A percentile compares a stretch with the other conserved stretches of the same genome.
These are phyloP conservation scores for Euphonia xanthogaster DNA, from an alignment of 2,797 vertebrate genomes.

Conservation along the genomic window DNA sequence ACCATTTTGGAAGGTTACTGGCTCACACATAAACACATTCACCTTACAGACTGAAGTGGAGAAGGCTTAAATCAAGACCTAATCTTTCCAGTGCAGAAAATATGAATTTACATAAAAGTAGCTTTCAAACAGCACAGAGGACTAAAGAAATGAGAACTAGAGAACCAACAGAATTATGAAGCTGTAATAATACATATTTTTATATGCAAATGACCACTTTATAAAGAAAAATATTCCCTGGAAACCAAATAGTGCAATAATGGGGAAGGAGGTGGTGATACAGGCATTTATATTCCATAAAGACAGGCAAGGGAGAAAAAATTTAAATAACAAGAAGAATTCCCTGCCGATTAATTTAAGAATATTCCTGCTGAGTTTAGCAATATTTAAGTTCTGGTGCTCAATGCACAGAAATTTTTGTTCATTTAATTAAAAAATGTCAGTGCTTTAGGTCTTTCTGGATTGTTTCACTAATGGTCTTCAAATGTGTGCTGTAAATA, in stretches of 20 bases:
- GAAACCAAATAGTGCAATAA: neutral
- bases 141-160: neutral
- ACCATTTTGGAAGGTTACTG: neutral
- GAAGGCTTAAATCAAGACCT: conserved; percentile 5
- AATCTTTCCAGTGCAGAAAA: conserved; percentile 32
- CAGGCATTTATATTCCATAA: neutral
- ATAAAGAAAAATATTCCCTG: neutral
- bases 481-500: neutral
- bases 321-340: neutral
- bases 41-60: neutral
- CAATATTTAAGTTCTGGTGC: neutral
- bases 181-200: conserved; percentile 12
- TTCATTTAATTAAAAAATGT: neutral
- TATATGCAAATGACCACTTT: conserved; percentile 6
- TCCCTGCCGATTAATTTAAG: neutral
- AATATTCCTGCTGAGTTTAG: neutral
- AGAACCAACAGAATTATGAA: conserved; percentile 18
- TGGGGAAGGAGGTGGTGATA: neutral
- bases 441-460: neutral
- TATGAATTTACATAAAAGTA: conserved; percentile 47
- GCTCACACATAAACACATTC: neutral
- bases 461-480: neutral
- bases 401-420: neutral
- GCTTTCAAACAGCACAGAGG: neutral
- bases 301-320: neutral